These are phyloP conservation scores for Emydura subglobosa DNA, from an alignment of 2,113 vertebrate genomes.

Conservation along the genomic window DNA sequence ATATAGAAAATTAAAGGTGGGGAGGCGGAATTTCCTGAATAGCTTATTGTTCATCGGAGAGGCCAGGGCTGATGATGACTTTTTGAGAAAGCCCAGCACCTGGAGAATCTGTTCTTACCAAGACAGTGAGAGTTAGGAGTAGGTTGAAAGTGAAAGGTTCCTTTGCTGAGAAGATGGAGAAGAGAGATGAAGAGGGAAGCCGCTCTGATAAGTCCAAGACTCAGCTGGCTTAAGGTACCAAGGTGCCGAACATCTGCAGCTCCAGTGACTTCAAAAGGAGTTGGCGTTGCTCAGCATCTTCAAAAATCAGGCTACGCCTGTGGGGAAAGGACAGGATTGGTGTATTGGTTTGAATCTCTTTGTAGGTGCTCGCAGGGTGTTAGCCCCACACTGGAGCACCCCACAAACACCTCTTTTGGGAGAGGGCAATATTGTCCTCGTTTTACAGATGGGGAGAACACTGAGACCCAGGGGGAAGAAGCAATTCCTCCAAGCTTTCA, in stretches of 20 bases:
- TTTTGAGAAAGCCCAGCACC: not conserved
- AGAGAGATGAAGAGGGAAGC: not conserved
- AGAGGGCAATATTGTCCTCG: not conserved
- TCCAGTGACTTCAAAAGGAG: not conserved
- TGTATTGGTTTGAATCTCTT: not conserved
- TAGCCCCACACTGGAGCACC: not conserved
- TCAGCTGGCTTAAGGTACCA: not conserved
- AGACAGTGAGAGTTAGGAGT: not conserved
- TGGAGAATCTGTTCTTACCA: not conserved
- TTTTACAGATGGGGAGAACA: not conserved
- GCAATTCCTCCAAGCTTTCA: not conserved
- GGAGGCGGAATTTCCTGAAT: not conserved
- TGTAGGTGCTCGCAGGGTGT: not conserved
- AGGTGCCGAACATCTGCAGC: not conserved
- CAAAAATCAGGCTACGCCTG: not conserved
- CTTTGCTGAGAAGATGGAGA: not conserved
- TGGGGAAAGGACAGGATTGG: not conserved
- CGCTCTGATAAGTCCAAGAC: not conserved
- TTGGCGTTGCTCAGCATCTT: not conserved
- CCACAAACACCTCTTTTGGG: not conserved
- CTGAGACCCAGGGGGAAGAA: not conserved
- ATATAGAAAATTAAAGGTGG: not conserved
- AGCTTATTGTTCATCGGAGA: not conserved
- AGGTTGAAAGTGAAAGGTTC: not conserved
- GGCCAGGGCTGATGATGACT: not conserved